These are phyloP conservation scores for Gymnarchus niloticus DNA, from an alignment of 2,113 vertebrate genomes.

Conservation along the genomic window DNA sequence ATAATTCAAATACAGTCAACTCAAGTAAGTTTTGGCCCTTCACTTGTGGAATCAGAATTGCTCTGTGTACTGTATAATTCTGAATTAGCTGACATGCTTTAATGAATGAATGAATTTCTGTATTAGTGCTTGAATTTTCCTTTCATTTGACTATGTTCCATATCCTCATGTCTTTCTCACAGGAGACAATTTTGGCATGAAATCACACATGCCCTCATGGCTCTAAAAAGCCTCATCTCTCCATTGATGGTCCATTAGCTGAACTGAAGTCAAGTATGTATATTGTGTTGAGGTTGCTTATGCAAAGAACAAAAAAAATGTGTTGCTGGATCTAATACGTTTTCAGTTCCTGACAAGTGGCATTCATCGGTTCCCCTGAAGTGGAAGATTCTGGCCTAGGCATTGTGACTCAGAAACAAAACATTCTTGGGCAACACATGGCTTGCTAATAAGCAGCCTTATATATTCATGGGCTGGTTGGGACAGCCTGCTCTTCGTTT, in stretches of 20 bases:
- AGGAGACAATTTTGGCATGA: neutral
- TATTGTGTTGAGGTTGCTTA: neutral
- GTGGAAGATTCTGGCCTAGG: conserved; percentile 27
- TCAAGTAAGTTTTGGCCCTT: neutral
- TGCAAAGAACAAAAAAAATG: neutral
- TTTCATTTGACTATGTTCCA: neutral
- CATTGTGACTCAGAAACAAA: conserved; percentile 40
- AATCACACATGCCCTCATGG: neutral
- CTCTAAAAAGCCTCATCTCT: neutral
- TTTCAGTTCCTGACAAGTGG: conserved; percentile 38
- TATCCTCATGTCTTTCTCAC: neutral
- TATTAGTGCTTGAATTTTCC: neutral
- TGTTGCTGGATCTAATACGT: conserved; percentile 9
- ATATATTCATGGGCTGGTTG: conserved; percentile 74
- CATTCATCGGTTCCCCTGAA: conserved; percentile 26
- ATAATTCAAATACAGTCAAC: neutral
- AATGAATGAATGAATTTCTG: neutral
- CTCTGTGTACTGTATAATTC: neutral
- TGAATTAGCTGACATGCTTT: neutral
- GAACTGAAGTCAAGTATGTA: neutral
- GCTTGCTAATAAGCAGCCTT: conserved; percentile 69
- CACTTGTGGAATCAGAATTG: neutral
- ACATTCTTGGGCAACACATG: conserved; percentile 52
- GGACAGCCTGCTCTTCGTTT: conserved; percentile 39
- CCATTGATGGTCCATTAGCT: neutral